phyloP scores from a whole-genome alignment of 92 coral and sea anemone species.

The Desmophyllum pertusum region DNA sequence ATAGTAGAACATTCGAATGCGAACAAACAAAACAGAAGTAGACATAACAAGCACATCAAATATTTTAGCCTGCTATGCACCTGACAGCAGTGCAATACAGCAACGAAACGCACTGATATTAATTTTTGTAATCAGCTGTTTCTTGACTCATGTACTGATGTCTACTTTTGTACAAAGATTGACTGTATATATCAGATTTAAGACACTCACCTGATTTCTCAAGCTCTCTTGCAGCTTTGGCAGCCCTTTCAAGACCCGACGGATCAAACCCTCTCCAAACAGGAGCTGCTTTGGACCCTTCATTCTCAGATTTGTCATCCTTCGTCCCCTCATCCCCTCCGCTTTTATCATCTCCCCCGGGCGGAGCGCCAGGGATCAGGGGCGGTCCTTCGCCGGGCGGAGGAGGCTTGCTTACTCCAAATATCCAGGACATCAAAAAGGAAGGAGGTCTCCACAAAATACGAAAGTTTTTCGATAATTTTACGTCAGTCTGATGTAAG shows the following conservation, averaged over 20 bases:
- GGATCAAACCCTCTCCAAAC: slow-evolving; percentile 99
- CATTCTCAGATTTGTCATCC: slow-evolving; percentile 55
- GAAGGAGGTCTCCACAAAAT: background rate
- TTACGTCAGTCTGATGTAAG: slow-evolving; percentile 65
- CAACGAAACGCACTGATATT: background rate
- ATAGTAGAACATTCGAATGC: background rate
- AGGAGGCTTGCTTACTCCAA: slow-evolving; percentile 92
- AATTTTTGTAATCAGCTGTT: background rate
- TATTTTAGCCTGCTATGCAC: background rate
- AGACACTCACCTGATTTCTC: slow-evolving; percentile 96
- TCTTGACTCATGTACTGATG: too few relatives aligned
- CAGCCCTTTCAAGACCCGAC: slow-evolving; percentile 98
- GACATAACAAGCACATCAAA: background rate
- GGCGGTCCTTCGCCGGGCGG: slow-evolving; percentile 84
- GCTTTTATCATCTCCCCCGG: slow-evolving; percentile 71
- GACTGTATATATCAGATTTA: background rate
- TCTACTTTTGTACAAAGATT: background rate
- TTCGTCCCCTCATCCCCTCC: slow-evolving; percentile 63
- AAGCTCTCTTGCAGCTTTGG: slow-evolving; percentile 95
- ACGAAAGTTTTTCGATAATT: background rate
- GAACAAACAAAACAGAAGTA: background rate
- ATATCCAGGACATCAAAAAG: slow-evolving; percentile 90
- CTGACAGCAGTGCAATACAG: background rate
- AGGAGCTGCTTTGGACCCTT: slow-evolving; percentile 68
- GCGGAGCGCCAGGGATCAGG: slow-evolving; percentile 79